These are phyloP conservation scores for Xanthia icteritia DNA, from an alignment of 2,888 invertebrate genomes.

Conservation along the genomic window DNA sequence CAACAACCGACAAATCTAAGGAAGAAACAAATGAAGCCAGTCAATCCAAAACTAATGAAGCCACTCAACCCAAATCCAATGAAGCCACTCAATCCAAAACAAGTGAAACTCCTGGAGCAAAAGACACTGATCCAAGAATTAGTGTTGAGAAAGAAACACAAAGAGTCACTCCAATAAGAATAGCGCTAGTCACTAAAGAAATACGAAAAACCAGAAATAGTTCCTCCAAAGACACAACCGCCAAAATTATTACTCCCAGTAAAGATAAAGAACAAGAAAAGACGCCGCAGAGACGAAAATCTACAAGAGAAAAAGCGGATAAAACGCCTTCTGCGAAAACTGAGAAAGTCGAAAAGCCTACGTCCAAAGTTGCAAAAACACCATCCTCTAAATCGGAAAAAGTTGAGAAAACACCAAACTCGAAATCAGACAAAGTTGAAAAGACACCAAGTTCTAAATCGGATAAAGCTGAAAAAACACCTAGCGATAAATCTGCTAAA, in stretches of 20 bases:
- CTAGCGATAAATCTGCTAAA: conserved; percentile 65
- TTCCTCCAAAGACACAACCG: conserved; percentile 60
- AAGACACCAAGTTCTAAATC: conserved; percentile 21
- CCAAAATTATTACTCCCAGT: conserved; percentile 59
- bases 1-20: conserved; percentile 49
- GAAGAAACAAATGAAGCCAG: conserved; percentile 27
- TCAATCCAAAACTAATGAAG: conserved; percentile 15
- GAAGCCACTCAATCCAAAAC: conserved; percentile 8
- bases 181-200: conserved; percentile 72
- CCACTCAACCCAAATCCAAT: background rate
- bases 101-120: conserved; percentile 40
- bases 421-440: conserved; percentile 33
- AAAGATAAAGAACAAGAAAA: conserved; percentile 60
- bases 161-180: conserved; percentile 73
- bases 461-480: conserved; percentile 56
- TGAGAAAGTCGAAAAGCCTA: conserved; percentile 19
- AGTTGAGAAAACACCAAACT: conserved; percentile 39
- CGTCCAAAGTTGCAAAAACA: conserved; percentile 29
- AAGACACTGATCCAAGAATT: conserved; percentile 66
- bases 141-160: conserved; percentile 66
- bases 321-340: conserved; percentile 26
- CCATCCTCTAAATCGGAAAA: conserved; percentile 29
- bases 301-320: conserved; percentile 58
- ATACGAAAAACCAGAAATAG: conserved; percentile 68
- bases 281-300: conserved; percentile 60